These are phyloP conservation scores for Ditylenchus dipsaci DNA, from an alignment of 1,140 invertebrate genomes.

Conservation along the genomic window DNA sequence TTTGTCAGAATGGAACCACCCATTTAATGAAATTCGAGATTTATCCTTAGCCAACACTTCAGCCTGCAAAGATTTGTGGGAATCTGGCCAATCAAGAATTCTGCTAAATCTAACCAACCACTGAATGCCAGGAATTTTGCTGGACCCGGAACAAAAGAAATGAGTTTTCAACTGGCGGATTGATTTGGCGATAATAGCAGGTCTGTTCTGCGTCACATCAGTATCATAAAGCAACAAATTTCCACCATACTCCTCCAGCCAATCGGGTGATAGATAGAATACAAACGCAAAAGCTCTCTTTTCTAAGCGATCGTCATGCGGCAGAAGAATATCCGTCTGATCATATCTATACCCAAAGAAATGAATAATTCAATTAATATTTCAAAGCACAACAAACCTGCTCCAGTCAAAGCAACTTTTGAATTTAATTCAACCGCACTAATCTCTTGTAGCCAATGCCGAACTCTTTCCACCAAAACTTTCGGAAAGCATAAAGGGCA, in stretches of 20 bases:
- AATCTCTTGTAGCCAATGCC: conserved; percentile 26
- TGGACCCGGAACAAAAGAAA: conserved; percentile 42
- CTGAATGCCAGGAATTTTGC: conserved; percentile 45
- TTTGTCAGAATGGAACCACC: conserved; percentile 46
- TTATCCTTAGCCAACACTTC: conserved; percentile 35
- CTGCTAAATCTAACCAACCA: conserved; percentile 13
- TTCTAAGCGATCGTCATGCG: conserved; percentile 32
- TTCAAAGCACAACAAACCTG: conserved; percentile 12
- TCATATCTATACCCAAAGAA: conserved; percentile 8
- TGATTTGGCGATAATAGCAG: conserved; percentile 19
- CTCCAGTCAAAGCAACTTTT: conserved; percentile 37
- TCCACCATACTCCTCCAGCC: conserved; percentile 33
- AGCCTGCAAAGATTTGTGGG: not conserved
- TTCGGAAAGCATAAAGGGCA: conserved; percentile 15
- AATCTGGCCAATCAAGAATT: no score
- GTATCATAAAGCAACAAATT: conserved; percentile 30
- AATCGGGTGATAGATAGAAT: conserved; percentile 30
- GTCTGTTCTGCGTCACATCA: conserved; percentile 23
- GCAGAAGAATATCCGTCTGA: conserved; percentile 10
- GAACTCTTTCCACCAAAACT: conserved; percentile 25
- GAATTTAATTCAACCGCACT: conserved; percentile 37
- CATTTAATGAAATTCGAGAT: conserved; percentile 44
- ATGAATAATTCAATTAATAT: not conserved
- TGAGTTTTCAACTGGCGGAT: conserved; percentile 35
- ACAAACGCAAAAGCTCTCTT: conserved; percentile 42